These are phyloP conservation scores for Buceros bicornis DNA, from an alignment of 2,797 vertebrate species.

Conservation along the genomic window DNA sequence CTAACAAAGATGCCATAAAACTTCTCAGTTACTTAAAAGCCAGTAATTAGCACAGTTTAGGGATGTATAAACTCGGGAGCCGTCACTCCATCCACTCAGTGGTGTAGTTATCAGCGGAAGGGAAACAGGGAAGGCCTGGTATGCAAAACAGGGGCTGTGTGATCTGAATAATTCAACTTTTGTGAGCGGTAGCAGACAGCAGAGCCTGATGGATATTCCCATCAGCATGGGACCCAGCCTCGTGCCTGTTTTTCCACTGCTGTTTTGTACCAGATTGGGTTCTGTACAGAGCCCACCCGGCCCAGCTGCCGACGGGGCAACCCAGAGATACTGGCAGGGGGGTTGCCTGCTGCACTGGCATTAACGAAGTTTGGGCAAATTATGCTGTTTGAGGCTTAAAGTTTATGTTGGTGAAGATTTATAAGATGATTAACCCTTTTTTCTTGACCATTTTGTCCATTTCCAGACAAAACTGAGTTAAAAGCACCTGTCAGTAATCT, in stretches of 20 bases:
- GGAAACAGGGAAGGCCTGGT: not conserved
- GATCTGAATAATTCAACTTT: slow-evolving; percentile 21
- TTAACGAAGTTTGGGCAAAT: not conserved
- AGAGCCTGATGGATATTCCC: not conserved
- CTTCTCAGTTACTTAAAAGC: slow-evolving; percentile 22
- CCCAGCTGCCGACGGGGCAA: not conserved
- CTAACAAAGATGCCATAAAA: slow-evolving; percentile 53
- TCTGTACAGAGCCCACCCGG: not conserved
- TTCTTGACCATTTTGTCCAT: not conserved
- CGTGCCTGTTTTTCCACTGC: rapidly evolving
- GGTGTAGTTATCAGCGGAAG: slow-evolving; percentile 28
- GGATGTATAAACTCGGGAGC: slow-evolving; percentile 11
- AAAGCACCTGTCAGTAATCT: not conserved
- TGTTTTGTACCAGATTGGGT: not conserved
- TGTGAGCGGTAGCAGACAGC: rapidly evolving
- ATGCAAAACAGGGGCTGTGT: not conserved
- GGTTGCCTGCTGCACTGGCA: rapidly evolving
- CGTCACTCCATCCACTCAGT: not conserved
- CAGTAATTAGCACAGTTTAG: slow-evolving; percentile 58
- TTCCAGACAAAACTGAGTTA: not conserved
- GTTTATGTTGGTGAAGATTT: not conserved
- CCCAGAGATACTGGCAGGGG: not conserved
- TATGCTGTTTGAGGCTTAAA: not conserved
- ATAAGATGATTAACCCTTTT: not conserved
- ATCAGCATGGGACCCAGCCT: rapidly evolving